Conservation (phyloP, 2,113 vertebrate species). For the Xenopus tropicalis region DNA sequence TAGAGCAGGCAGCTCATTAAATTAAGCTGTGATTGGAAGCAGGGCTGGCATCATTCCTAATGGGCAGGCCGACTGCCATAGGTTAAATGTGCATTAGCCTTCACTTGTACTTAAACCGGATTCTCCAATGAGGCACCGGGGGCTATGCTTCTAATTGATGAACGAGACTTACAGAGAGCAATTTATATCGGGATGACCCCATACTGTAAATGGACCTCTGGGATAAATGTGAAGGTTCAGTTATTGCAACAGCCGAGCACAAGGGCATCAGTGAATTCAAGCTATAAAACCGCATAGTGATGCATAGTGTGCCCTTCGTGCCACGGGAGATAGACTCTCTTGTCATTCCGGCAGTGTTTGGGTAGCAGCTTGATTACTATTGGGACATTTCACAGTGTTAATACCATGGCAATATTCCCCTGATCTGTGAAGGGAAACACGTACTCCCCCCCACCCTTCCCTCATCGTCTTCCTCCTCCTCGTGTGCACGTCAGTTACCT, state of each 20-base stretch:
- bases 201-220: conserved; percentile 10
- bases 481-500: conserved; percentile 33
- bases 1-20: conserved; percentile 47
- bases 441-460: not conserved
- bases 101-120: conserved; percentile 15
- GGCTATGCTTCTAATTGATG: conserved; percentile 24
- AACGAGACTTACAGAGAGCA: conserved; percentile 27
- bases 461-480: not conserved
- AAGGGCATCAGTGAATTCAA: not conserved
- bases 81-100: conserved; percentile 46
- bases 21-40: conserved; percentile 21
- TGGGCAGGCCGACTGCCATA: conserved; percentile 46
- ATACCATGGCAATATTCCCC: conserved; percentile 15
- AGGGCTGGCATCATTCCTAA: conserved; percentile 47
- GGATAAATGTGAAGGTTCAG: conserved; percentile 3
- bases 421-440: conserved; percentile 26
- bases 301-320: not conserved
- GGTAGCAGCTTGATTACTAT: conserved; percentile 7
- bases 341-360: conserved; percentile 24
- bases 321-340: not conserved
- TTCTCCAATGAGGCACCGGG: conserved; percentile 32
- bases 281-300: not conserved
- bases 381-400: conserved; percentile 26
- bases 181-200: conserved; percentile 26
- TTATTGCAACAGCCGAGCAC: conserved; percentile 11